Evolutionary conservation across 2,888 invertebrate species (phyloP), one percentile per base, ranked within the genome.

Genomic region (Epirrhoe alternata): DNA sequence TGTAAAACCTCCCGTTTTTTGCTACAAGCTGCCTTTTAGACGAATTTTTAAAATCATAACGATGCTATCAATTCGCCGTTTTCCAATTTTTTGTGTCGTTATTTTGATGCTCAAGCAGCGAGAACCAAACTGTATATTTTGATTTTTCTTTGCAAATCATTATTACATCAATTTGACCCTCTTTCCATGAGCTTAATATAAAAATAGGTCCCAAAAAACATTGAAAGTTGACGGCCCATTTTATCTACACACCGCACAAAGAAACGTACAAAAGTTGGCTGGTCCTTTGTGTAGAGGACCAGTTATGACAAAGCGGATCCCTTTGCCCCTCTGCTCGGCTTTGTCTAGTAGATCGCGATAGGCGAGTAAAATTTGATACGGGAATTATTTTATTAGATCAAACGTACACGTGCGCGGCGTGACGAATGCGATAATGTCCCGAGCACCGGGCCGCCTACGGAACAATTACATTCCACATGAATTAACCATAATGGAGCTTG

Each of bases 311-410:
- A 91, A 90, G 89, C 87, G 87, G 83, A 85, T 86, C 89, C 87
- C 84, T 82, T 83, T 83, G 86, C 86, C 88, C 86, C 83, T 84
- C 83, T 74, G 78, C 78, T 75, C 74, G 71, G 80, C 62, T 91
- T 92, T 92, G 92, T 92, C 90, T 91, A 86, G 86, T 84, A 89
- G 86, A 92, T 92, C 93, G 86, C 89, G 92, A 92, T 92, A 92
- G 87, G 86, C 87, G 91, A 86, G 88, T 90, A 89, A 88, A 92
- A 93, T 93, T 93, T 87, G 92, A 92, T 91, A 91, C 92, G 92
- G 92, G 92, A 92, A 92, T 92, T 90, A 92, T 91, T 91, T 89
- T 90, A 92, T 92, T 92, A 90, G 91, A 89, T 90, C 86, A 84
- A 86, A 84, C 85, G 86, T 84, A 90, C 93, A 93, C 93, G 93